These are phyloP conservation scores for Psettodes erumei DNA, from an alignment of 2,113 vertebrate genomes.

Conservation along the genomic window DNA sequence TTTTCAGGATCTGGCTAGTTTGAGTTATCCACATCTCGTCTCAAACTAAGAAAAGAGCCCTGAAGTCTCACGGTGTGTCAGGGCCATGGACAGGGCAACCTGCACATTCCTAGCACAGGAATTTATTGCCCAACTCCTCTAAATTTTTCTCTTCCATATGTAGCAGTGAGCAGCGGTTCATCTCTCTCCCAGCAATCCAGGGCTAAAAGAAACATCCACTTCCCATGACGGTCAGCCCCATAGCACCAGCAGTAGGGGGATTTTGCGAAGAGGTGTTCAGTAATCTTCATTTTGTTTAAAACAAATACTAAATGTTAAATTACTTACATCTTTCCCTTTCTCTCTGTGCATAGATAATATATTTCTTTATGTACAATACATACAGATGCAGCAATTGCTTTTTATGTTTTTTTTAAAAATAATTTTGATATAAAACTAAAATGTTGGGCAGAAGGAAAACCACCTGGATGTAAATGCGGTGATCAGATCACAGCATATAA, in stretches of 20 bases:
- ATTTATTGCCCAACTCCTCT: constrained; percentile 52
- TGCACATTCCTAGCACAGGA: constrained; percentile 56
- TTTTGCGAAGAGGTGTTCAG: constrained; percentile 11
- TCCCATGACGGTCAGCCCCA: constrained; percentile 34
- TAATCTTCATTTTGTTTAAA: constrained; percentile 27
- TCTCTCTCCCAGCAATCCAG: constrained; percentile 34
- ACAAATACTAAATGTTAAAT: constrained; percentile 35
- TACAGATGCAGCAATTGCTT: constrained; percentile 44
- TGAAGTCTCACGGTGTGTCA: constrained; percentile 20
- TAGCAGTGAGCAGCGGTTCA: constrained; percentile 35
- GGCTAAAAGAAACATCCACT: constrained; percentile 16
- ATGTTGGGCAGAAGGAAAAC: neutral
- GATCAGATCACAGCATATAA: constrained; percentile 6
- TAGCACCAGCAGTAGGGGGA: constrained; percentile 63
- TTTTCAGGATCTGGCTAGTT: constrained; percentile 35
- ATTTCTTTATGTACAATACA: constrained; percentile 67
- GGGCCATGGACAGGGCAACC: constrained; percentile 24
- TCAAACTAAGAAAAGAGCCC: constrained; percentile 49
- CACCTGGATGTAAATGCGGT: constrained; percentile 25
- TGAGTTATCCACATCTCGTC: constrained; percentile 35
- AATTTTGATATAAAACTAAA: constrained; percentile 57
- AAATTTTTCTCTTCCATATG: constrained; percentile 9
- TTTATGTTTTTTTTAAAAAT: constrained; percentile 38
- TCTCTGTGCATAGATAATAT: constrained; percentile 62
- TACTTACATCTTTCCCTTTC: constrained; percentile 10